These are phyloP conservation scores for Rosalia funebris DNA, from an alignment of 2,888 invertebrate genomes.

Conservation along the genomic window DNA sequence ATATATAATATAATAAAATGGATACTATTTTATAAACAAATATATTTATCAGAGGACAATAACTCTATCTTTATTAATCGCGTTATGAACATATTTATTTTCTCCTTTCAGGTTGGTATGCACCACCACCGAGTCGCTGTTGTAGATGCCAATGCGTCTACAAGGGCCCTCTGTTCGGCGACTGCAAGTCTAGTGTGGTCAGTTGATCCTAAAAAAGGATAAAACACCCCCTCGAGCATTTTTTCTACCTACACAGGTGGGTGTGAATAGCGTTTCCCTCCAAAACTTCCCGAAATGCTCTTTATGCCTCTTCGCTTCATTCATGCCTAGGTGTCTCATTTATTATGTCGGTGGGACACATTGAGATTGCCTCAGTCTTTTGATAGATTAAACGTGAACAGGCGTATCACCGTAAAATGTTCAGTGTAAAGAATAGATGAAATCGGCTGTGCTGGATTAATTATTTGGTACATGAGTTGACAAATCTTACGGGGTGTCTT, in stretches of 20 bases:
- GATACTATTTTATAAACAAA: no score
- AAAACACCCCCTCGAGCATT: constrained; percentile 42
- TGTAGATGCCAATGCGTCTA: constrained; percentile 33
- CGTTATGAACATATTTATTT: no score
- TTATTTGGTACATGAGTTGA: constrained; percentile 49
- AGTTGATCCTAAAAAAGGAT: constrained; percentile 32
- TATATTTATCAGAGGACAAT: no score
- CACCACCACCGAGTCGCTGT: not conserved
- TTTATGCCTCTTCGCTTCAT: constrained; percentile 27
- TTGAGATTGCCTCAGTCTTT: constrained; percentile 27
- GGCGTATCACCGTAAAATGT: constrained; percentile 43
- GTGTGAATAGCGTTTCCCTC: constrained; percentile 48
- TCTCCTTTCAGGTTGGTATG: not conserved
- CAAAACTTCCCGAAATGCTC: constrained; percentile 46
- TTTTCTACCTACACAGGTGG: constrained; percentile 50
- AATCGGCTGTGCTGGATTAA: constrained; percentile 48
- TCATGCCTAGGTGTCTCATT: constrained; percentile 30
- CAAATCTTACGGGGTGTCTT: constrained; percentile 47
- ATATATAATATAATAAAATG: no score
- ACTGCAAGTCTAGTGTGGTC: constrained; percentile 47
- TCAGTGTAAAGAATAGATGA: constrained; percentile 46
- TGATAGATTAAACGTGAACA: constrained; percentile 48
- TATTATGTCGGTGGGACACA: constrained; percentile 30
- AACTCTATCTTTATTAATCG: no score
- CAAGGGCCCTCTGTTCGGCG: constrained; percentile 33